Base-by-base conservation (phyloP, 2,797 vertebrate species). In the Mus minutoides region DNA sequence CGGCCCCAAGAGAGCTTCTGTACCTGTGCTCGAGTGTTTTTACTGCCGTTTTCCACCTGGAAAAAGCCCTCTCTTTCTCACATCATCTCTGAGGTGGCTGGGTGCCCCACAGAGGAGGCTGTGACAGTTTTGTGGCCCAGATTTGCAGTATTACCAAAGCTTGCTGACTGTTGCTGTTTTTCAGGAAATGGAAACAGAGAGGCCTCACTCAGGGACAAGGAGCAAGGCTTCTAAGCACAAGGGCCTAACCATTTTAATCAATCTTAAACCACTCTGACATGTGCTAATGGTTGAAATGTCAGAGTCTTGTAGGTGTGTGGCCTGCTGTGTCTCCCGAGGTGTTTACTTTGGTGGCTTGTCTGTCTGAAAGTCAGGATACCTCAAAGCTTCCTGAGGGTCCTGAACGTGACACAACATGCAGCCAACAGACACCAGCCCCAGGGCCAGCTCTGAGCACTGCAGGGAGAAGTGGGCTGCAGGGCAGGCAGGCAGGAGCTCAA, bases 231-330 rank as follows among this genome's bases (percentile, higher is more conserved):
- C 95, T 97, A 69, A 86, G 0, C 90, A 95, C 95, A 93, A 75
- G 31, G 94, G 96, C 92, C 98, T 98, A 97, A 98, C 98, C 98
- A 93, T 98, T 98, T 98, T 98, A 98, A 98, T 98, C 97, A 89
- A 67, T 97, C 94, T 98, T 98, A 98, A 99, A 98, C 98, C 98
- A 97, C 97, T 95, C 90, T 98, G 98, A 98, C 98, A 97, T 98
- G 98, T 97, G 97, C 96, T 98, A 97, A 98, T 98, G 98, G 97
- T 95, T 98, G 97, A 97, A 98, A 98, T 83, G 98, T 96, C 98
- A 97, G 98, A 98, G 97, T 98, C 98, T 98, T 98, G 93, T 97
- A 98, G 98, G 98, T 98, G 98, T 98, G 98, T 98, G 98, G 98
- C 98, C 98, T 31, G 79, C 98, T 94, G 82, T 98, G 75, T n/a